Evolutionary conservation across 2,797 vertebrate species (phyloP).

Genomic region (Hylomyscus alleni): DNA sequence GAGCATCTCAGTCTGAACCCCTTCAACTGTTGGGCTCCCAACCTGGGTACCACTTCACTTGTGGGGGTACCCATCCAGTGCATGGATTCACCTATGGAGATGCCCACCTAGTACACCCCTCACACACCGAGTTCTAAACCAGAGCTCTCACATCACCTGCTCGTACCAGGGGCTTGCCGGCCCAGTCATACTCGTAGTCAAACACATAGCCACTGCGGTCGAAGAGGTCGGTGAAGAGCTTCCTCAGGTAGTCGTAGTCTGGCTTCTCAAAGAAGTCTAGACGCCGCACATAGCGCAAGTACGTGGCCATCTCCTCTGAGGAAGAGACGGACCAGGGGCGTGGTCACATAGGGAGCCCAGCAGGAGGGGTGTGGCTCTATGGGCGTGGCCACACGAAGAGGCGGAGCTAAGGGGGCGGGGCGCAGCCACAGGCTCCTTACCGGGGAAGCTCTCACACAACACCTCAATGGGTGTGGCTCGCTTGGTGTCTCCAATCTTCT

Average conservation of each 20-base stretch:
- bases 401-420: rapidly evolving
- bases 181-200: slow-evolving; percentile 99
- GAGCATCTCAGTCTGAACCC: background rate
- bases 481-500: slow-evolving; percentile 99
- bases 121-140: background rate
- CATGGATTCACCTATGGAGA: background rate
- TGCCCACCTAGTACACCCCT: background rate
- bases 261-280: slow-evolving; percentile 99
- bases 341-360: background rate
- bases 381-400: rapidly evolving
- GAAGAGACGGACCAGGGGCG: background rate
- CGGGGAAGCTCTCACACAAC: slow-evolving; percentile 98
- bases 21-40: background rate
- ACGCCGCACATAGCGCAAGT: slow-evolving; percentile 97
- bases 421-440: slow-evolving; percentile 84
- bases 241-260: slow-evolving; percentile 97
- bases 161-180: slow-evolving; percentile 98
- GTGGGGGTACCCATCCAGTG: background rate
- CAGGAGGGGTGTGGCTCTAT: rapidly evolving
- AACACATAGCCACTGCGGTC: slow-evolving; percentile 97
- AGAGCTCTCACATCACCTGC: slow-evolving; percentile 47
- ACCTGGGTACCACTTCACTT: background rate
- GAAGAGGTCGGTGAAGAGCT: slow-evolving; percentile 97
- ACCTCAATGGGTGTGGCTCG: slow-evolving; percentile 97
- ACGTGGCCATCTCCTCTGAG: slow-evolving; percentile 98